phyloP scores from a whole-genome alignment of 2,113 vertebrate genomes.

The Antennarius striatus region DNA sequence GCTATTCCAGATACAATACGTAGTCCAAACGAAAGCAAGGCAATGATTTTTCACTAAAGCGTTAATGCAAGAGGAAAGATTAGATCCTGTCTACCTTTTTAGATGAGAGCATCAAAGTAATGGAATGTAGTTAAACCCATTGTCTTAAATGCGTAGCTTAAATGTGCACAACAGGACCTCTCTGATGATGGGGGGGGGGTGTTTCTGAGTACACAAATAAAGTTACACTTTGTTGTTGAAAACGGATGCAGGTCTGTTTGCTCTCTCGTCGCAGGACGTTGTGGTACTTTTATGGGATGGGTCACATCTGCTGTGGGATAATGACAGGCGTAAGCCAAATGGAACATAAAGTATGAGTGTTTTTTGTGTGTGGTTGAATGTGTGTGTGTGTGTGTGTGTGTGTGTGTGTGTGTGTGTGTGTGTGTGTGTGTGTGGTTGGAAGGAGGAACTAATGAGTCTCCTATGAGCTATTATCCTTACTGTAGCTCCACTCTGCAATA shows the following conservation, averaged over 20 bases:
- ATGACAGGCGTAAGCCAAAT: slow-evolving; percentile 75
- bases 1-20: too few species aligned
- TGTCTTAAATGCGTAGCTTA: too few species aligned
- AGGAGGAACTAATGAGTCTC: slow-evolving; percentile 68
- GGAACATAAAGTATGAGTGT: slow-evolving; percentile 56
- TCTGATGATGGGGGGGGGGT: too few species aligned
- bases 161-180: too few species aligned
- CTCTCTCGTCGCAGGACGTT: slow-evolving; percentile 53
- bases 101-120: too few species aligned
- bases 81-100: too few species aligned
- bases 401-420: slow-evolving; percentile 12
- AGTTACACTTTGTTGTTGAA: slow-evolving; percentile 25
- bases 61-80: too few species aligned
- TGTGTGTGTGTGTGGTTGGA: slow-evolving; percentile 27
- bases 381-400: slow-evolving; percentile 9
- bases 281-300: slow-evolving; percentile 59
- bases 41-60: too few species aligned
- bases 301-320: slow-evolving; percentile 77
- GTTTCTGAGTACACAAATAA: background rate
- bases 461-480: slow-evolving; percentile 69
- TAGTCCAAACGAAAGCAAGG: too few species aligned
- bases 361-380: slow-evolving; percentile 14
- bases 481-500: slow-evolving; percentile 60
- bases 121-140: too few species aligned
- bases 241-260: slow-evolving; percentile 21